A percentile compares a stretch with the other conserved stretches of the same genome.
Conservation (phyloP, 2,888 invertebrate species). For the Bellardia pandia region DNA sequence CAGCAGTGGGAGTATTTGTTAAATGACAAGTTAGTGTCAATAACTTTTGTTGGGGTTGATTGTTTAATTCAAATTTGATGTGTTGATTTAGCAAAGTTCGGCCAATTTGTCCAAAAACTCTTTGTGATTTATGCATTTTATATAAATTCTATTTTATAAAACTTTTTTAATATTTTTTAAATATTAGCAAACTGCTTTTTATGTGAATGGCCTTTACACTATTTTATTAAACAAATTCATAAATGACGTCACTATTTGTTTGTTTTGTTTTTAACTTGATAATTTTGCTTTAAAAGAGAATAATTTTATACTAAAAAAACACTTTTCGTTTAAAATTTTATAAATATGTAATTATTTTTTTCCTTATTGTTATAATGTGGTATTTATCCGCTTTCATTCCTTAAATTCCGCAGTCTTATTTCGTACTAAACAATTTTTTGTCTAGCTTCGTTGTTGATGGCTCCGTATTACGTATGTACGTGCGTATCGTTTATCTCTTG, state of each 20-base stretch:
- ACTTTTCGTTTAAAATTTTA: neutral
- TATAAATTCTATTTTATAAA: conserved; percentile 2
- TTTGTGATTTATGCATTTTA: conserved; percentile 67
- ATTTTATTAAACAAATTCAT: neutral
- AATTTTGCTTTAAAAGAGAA: neutral
- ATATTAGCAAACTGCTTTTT: neutral
- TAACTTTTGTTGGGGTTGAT: conserved; percentile 54
- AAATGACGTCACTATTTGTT: conserved; percentile 71
- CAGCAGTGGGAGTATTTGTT: neutral
- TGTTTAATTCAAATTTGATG: conserved; percentile 22
- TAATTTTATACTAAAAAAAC: conserved; percentile 3
- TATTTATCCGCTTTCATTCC: conserved; percentile 47
- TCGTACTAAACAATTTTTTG: conserved; percentile 45
- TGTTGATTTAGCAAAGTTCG: conserved; percentile 64
- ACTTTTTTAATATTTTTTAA: neutral
- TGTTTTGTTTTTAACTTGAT: conserved; percentile 40
- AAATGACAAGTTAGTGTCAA: conserved; percentile 52
- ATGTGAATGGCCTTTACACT: neutral
- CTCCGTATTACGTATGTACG: conserved; percentile 30
- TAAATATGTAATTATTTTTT: conserved; percentile 4
- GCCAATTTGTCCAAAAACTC: conserved; percentile 55
- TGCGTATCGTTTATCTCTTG: conserved; percentile 20
- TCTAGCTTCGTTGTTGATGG: neutral
- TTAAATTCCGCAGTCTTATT: conserved; percentile 50
- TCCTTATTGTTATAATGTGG: no score